Evolutionary conservation across 2,113 vertebrate species (phyloP).

Genomic region (Tonatia bakeri): DNA sequence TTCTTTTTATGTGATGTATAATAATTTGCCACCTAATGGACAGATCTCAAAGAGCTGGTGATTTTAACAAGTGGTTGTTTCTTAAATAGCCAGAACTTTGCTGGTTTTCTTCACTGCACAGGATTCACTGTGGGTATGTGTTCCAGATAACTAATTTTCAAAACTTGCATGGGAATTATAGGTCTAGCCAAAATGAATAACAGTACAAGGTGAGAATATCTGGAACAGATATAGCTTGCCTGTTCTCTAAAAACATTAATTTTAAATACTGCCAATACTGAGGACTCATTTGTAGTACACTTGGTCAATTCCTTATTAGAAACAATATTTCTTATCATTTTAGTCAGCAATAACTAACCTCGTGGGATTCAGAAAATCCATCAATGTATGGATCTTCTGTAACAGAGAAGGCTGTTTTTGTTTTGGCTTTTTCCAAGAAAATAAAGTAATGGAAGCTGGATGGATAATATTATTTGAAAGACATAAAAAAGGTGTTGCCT

Average conservation of each 20-base stretch:
- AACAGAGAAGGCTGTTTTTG: neutral
- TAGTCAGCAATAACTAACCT: neutral
- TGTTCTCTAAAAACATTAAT: neutral
- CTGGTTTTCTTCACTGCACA: neutral
- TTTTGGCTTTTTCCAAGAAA: neutral
- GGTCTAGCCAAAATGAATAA: neutral
- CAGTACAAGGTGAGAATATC: neutral
- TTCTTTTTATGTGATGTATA: neutral
- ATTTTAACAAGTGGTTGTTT: neutral
- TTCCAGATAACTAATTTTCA: neutral
- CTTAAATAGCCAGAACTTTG: neutral
- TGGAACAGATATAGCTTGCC: neutral
- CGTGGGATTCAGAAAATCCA: neutral
- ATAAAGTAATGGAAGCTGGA: neutral
- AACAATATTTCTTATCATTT: neutral
- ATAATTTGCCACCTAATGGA: neutral
- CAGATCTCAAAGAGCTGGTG: neutral
- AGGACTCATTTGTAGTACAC: neutral
- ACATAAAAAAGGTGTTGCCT: neutral
- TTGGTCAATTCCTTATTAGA: neutral
- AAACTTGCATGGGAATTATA: neutral
- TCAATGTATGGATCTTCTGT: neutral
- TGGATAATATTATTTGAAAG: neutral
- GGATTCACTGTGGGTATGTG: neutral
- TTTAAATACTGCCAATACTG: slow-evolving; percentile 10